Conservation (phyloP, 1,140 invertebrate species). For the Bombyx mandarina region DNA sequence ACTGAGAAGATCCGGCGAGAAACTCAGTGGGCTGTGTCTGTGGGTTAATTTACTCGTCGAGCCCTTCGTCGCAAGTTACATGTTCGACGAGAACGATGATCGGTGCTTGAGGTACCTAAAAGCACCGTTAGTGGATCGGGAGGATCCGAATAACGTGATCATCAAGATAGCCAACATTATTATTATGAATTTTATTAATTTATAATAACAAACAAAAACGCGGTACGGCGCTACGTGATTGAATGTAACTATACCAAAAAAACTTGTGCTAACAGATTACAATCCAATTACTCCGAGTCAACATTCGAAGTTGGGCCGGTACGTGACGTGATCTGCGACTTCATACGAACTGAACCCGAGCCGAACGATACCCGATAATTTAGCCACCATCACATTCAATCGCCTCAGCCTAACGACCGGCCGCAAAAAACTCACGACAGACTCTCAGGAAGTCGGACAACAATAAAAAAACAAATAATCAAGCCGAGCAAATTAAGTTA, state of each 20-base stretch:
- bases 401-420: constrained; percentile 52
- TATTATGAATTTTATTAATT: constrained; percentile 51
- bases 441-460: constrained; percentile 64
- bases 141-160: too few relatives aligned
- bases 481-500: constrained; percentile 68
- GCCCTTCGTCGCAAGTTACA: too few relatives aligned
- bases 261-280: constrained; percentile 32
- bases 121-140: too few relatives aligned
- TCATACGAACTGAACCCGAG: not conserved
- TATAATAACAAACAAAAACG: constrained; percentile 22
- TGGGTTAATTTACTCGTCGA: too few relatives aligned
- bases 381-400: constrained; percentile 64
- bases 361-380: constrained; percentile 34
- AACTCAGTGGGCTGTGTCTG: too few relatives aligned
- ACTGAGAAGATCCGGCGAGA: too few relatives aligned
- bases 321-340: too few relatives aligned
- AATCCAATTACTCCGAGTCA: constrained; percentile 43
- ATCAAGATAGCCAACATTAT: too few relatives aligned
- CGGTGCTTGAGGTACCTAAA: too few relatives aligned
- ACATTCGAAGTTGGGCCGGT: constrained; percentile 19
- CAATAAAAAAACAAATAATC: constrained; percentile 69
- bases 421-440: constrained; percentile 55
- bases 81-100: too few relatives aligned
- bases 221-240: constrained; percentile 9
- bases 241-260: constrained; percentile 9